A percentile compares a stretch with the other conserved stretches of the same genome.
Evolutionary conservation across 2,113 vertebrate genomes (phyloP).

Genomic region (Grammomys surdaster): DNA sequence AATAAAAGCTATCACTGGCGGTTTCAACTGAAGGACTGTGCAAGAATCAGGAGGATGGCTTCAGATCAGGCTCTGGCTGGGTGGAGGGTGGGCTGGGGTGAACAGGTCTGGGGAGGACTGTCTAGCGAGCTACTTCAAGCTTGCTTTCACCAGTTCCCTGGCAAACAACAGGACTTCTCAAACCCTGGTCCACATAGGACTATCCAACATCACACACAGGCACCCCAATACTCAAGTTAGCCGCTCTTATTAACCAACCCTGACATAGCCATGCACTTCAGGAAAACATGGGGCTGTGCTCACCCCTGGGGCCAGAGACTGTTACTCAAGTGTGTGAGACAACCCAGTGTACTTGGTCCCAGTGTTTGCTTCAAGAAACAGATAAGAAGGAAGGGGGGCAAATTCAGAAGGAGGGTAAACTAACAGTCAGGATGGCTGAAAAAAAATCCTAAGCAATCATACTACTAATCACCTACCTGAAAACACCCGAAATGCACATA

Average conservation of each 20-base stretch:
- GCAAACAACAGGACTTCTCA: not conserved
- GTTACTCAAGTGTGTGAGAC: not conserved
- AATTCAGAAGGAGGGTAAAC: not conserved
- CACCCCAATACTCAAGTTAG: not conserved
- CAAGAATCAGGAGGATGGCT: not conserved
- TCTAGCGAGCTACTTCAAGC: not conserved
- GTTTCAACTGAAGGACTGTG: not conserved
- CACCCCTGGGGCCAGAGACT: not conserved
- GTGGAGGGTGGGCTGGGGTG: not conserved
- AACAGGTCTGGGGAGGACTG: not conserved
- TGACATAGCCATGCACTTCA: not conserved
- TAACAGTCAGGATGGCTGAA: not conserved
- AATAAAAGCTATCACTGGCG: not conserved
- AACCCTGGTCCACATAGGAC: not conserved
- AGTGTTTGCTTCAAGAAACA: not conserved
- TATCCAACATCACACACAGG: not conserved
- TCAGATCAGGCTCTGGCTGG: not conserved
- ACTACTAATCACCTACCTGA: not conserved
- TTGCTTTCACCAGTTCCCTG: not conserved
- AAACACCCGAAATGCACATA: not conserved
- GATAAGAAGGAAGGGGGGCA: no score
- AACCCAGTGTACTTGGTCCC: not conserved
- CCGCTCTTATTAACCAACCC: not conserved
- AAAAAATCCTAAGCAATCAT: not conserved
- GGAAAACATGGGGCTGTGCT: not conserved